These are phyloP conservation scores for Noturus placidus DNA, from an alignment of 2,113 vertebrate species.

Conservation along the genomic window DNA sequence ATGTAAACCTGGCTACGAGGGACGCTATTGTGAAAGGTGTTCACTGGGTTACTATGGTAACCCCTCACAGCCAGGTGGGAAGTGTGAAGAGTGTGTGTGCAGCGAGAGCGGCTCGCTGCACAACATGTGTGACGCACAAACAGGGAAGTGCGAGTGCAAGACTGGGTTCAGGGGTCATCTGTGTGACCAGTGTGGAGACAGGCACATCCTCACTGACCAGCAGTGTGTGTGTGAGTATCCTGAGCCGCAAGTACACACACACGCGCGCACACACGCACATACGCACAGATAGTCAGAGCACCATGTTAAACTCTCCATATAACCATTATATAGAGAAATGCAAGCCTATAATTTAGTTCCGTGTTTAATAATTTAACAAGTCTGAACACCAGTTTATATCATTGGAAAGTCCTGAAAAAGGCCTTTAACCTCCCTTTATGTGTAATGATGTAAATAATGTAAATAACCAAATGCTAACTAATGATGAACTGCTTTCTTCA, in stretches of 20 bases:
- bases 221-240: slow-evolving; percentile 85
- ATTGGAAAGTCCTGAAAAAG: neutral
- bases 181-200: slow-evolving; percentile 81
- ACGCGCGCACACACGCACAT: neutral
- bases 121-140: slow-evolving; percentile 70
- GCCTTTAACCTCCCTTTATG: neutral
- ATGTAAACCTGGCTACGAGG: slow-evolving; percentile 85
- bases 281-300: neutral
- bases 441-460: neutral
- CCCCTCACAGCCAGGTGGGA: slow-evolving; percentile 68
- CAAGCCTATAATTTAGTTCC: neutral
- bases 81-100: slow-evolving; percentile 79
- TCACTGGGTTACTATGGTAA: slow-evolving; percentile 83
- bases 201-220: slow-evolving; percentile 76
- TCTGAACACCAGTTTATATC: neutral
- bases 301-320: neutral
- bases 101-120: slow-evolving; percentile 74
- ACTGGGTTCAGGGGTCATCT: slow-evolving; percentile 77
- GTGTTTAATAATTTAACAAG: neutral
- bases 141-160: slow-evolving; percentile 83
- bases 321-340: neutral
- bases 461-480: neutral
- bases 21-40: slow-evolving; percentile 89
- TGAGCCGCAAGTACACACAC: neutral
- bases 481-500: slow-evolving; percentile 52